Conservation (phyloP, 2,113 vertebrate genomes). For the Apus apus region DNA sequence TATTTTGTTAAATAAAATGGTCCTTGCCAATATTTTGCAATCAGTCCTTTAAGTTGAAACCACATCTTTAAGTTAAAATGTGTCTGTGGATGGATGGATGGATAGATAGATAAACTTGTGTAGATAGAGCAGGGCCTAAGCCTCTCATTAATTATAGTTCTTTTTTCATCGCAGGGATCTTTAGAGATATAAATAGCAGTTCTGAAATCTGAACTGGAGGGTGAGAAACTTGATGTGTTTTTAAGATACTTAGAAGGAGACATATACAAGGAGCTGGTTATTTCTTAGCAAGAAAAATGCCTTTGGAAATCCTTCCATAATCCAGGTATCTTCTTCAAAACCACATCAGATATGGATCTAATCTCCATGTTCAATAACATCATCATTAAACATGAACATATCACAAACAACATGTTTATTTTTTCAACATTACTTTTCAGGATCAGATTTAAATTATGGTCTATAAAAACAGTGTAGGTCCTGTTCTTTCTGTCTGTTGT, state of each 20-base stretch:
- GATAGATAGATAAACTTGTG: constrained; percentile 8
- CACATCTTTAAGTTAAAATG: constrained; percentile 23
- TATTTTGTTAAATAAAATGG: constrained; percentile 33
- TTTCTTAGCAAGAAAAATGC: constrained; percentile 84
- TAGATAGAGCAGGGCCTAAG: background rate
- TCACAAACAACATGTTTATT: constrained; percentile 81
- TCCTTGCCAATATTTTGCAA: constrained; percentile 43
- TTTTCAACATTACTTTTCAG: constrained; percentile 76
- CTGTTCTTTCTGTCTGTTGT: background rate
- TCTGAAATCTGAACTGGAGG: constrained; percentile 48
- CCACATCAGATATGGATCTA: constrained; percentile 81
- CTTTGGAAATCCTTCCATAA: constrained; percentile 73
- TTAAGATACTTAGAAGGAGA: constrained; percentile 66
- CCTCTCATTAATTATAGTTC: constrained; percentile 40
- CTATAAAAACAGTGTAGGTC: constrained; percentile 18
- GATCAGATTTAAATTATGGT: constrained; percentile 64
- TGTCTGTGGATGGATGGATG: background rate
- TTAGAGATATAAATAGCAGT: constrained; percentile 48
- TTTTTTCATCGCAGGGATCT: constrained; percentile 32
- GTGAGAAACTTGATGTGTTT: constrained; percentile 73
- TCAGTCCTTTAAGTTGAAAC: constrained; percentile 30
- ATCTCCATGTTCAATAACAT: constrained; percentile 84
- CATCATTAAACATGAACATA: constrained; percentile 82
- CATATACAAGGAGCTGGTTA: constrained; percentile 26
- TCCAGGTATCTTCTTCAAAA: constrained; percentile 81